Conservation (phyloP, 2,888 invertebrate species). For the Drosophila pseudotakahashii region DNA sequence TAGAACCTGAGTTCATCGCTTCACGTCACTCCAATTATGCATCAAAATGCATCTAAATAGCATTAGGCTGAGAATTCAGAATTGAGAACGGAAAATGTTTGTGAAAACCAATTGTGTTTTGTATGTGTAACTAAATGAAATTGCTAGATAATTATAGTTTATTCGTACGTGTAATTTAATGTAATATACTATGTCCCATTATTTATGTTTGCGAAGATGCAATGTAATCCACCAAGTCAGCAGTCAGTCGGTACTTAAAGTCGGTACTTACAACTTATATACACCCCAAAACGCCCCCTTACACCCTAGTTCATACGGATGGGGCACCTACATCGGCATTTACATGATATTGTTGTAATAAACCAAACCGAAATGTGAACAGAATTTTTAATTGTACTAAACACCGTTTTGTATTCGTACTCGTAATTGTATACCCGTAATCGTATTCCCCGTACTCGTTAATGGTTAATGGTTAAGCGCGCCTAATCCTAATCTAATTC, state of each 20-base stretch:
- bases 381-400: slow-evolving; percentile 80
- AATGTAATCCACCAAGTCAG: slow-evolving; percentile 45
- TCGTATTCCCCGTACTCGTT: slow-evolving; percentile 54
- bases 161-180: slow-evolving; percentile 62
- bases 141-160: slow-evolving; percentile 73
- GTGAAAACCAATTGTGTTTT: slow-evolving; percentile 42
- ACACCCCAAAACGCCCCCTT: slow-evolving; percentile 2
- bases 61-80: slow-evolving; percentile 51
- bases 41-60: slow-evolving; percentile 71
- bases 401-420: slow-evolving; percentile 75
- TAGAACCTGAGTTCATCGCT: slow-evolving; percentile 71
- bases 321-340: slow-evolving; percentile 46
- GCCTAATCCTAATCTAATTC: slow-evolving; percentile 69
- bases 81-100: slow-evolving; percentile 46
- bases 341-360: slow-evolving; percentile 71
- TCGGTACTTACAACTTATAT: slow-evolving; percentile 62
- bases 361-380: slow-evolving; percentile 78
- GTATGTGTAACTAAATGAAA: slow-evolving; percentile 72
- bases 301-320: slow-evolving; percentile 18
- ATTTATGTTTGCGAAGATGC: slow-evolving; percentile 45
- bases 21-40: slow-evolving; percentile 77
- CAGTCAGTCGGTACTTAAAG: slow-evolving; percentile 65
- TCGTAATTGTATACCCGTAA: slow-evolving; percentile 40
- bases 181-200: slow-evolving; percentile 50
- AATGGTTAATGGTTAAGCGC: slow-evolving; percentile 72